These are phyloP conservation scores for Alcedo quadribrachys DNA, from an alignment of 2,797 vertebrate genomes.

Conservation along the genomic window DNA sequence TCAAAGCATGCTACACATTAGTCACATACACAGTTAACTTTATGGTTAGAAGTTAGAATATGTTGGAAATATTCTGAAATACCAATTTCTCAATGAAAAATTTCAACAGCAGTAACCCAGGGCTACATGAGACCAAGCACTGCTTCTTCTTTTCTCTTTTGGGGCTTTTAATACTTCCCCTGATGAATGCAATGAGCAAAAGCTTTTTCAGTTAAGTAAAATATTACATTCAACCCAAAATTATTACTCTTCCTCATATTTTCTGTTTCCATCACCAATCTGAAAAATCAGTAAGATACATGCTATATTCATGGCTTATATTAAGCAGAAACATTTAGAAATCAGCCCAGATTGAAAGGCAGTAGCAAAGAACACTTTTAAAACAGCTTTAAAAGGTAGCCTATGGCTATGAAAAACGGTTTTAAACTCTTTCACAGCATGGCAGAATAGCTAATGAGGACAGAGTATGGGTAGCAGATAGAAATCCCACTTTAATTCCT, in stretches of 20 bases:
- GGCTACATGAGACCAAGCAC: neutral
- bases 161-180: neutral
- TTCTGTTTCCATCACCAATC: neutral
- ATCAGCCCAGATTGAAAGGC: neutral
- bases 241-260: neutral
- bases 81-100: neutral
- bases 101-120: neutral
- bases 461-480: neutral
- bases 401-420: neutral
- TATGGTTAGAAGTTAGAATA: neutral
- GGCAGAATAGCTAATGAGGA: neutral
- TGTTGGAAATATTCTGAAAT: neutral
- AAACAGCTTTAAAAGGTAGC: neutral
- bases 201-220: neutral
- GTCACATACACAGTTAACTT: neutral
- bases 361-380: neutral
- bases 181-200: neutral
- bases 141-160: neutral
- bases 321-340: neutral
- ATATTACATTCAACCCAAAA: neutral
- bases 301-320: neutral
- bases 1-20: neutral
- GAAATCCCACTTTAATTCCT: neutral
- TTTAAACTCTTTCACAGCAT: neutral
- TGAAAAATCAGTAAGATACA: neutral